Evolutionary conservation across 1,140 invertebrate species (phyloP), one percentile per base, ranked within the genome.

Genomic region (Oedothorax gibbosus): DNA sequence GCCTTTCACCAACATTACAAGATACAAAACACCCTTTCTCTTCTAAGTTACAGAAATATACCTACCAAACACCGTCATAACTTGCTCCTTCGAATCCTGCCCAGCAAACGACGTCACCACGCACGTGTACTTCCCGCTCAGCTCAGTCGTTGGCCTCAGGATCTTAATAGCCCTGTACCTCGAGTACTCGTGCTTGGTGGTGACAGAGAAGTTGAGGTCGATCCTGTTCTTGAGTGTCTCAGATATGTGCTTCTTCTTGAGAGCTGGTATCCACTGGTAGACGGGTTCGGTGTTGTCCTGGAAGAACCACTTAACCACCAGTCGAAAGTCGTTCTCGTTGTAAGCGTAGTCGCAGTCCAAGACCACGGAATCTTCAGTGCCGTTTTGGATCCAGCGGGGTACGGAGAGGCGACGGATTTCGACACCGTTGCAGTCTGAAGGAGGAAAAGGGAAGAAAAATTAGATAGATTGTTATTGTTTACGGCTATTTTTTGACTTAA

Each of bases 221-320:
- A 95, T 91, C 87, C 93, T 92, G 68, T 93, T 94, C 86, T 93
- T 92, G 54, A 94, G 89, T 3, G 93, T 91, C 91, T 87, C 92
- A 88, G 92, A 88, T 66, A 92, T 93, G 87, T 93, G 92, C 4
- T 94, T 94, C 79, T 73, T 87, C 79, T 92, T 91, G 20, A 91
- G 88, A 8, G 90, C 89, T 20, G 92, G 92, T 91, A 95, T 95
- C 95, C 95, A 96, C 89, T 96, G 95, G 89, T 95, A 96, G 10
- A 95, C 93, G 14, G 92, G 92, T 72, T 92, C 90, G 0, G 92
- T 91, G 81, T 92, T 90, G 69, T 93, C 91, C 88, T 94, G 93
- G 88, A 94, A 94, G 89, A 93, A 95, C 95, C 95, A 96, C 90
- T 95, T 95, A 62, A 96, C 93, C 20, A 95, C 94, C 6, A 95